These are phyloP conservation scores for Tylochromis polylepis DNA, from an alignment of 2,113 vertebrate genomes.

Conservation along the genomic window DNA sequence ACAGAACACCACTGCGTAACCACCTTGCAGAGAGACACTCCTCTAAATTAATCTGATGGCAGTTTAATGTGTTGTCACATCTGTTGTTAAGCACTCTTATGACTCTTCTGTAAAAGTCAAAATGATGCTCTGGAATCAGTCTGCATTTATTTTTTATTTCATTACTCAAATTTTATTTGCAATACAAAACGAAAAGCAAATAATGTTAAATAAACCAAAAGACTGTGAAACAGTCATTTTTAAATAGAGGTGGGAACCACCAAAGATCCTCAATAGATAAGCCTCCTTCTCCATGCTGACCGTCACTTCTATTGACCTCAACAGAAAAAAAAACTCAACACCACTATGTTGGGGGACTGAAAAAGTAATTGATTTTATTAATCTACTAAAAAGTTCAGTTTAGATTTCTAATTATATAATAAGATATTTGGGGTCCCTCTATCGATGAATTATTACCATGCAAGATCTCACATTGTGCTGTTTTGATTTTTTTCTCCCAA, in stretches of 20 bases:
- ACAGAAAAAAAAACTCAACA: background rate
- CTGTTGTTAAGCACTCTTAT: background rate
- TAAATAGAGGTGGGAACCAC: accelerated
- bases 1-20: background rate
- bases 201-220: too few species aligned
- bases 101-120: background rate
- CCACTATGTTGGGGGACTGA: background rate
- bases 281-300: background rate
- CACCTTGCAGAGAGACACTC: background rate
- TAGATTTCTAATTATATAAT: background rate
- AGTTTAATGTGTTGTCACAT: background rate
- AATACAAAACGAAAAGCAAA: background rate
- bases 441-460: background rate
- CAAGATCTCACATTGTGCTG: background rate
- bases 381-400: background rate
- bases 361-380: background rate
- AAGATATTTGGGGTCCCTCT: background rate
- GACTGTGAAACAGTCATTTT: too few species aligned
- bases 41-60: background rate
- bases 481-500: background rate
- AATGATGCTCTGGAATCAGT: background rate
- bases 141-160: background rate
- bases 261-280: background rate
- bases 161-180: background rate
- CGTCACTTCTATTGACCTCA: background rate